These are phyloP conservation scores for Nemopilema nomurai DNA, from an alignment of 30 jellyfish, hydroid and myxozoan species.

Conservation along the genomic window DNA sequence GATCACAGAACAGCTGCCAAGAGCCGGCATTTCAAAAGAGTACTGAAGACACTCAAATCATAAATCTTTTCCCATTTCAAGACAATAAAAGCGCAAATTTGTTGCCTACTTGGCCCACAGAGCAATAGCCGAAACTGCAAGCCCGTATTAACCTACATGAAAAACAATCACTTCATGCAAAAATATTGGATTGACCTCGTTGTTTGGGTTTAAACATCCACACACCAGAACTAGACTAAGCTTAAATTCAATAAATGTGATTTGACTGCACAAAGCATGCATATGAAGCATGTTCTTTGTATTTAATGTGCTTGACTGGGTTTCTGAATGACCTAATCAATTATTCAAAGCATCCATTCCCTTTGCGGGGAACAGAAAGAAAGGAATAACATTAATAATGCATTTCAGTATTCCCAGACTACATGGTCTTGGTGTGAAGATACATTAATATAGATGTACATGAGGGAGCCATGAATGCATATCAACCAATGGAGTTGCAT, in stretches of 20 bases:
- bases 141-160: neutral
- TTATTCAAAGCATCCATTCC: constrained; percentile 65
- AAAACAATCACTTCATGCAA: neutral
- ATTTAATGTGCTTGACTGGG: constrained; percentile 15
- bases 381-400: constrained; percentile 18
- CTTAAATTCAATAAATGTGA: neutral
- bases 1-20: neutral
- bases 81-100: neutral
- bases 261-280: constrained; percentile 1
- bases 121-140: neutral
- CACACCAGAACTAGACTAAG: neutral
- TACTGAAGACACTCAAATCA: neutral
- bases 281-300: constrained; percentile 22
- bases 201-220: constrained; percentile 3
- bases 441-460: neutral
- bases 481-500: neutral
- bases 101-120: neutral
- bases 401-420: neutral
- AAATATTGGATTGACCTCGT: neutral
- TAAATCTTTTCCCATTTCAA: neutral
- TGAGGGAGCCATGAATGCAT: neutral
- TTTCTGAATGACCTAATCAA: constrained; percentile 12
- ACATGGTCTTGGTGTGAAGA: neutral
- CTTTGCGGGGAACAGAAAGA: constrained; percentile 30
- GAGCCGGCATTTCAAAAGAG: neutral